Evolutionary conservation across 2,797 vertebrate genomes (phyloP), one percentile per base, ranked within the genome.

Genomic region (Florisuga fusca): DNA sequence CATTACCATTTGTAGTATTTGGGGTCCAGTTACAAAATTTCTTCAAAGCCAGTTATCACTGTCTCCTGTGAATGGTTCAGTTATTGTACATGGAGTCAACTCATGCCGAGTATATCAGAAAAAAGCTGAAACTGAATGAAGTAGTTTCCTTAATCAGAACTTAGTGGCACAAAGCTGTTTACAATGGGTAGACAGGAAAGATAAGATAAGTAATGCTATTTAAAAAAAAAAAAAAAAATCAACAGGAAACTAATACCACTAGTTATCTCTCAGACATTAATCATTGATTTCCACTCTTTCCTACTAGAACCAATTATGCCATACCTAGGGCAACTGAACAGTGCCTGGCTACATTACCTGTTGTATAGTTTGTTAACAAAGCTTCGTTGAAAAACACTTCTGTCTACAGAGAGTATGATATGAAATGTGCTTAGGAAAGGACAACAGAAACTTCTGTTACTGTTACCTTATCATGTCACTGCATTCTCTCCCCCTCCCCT

Each of bases 221-320:
- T 12, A 76, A 84, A 80, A 78, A 72, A 74, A 76, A 81, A 50
- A n/a, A n/a, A n/a, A 72, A 74, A 77, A 38, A 31, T 3, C 2
- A 76, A 90, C 76, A 94, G 91, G 94, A 95, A 96, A 87, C 93
- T 84, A 95, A 90, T 87, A 90, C 83, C 74, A 84, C 84, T 73
- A 91, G 89, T 93, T 96, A 95, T 93, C 94, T 96, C 48, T 81
- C 76, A 79, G 82, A 86, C 85, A 96, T 95, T 96, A 95, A 95
- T 96, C 93, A 96, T 84, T 94, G 80, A 93, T 96, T 96, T 92
- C 85, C 76, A 94, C 67, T 91, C 92, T 90, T 93, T 84, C 90
- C 87, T 84, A 89, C 74, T 76, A 91, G 59, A 88, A 34, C 51
- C 77, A 95, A 90, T 91, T 92, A 91, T 16, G 41, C 45, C 64